These are phyloP conservation scores for Pseudocheirus occidentalis DNA, from an alignment of 2,797 vertebrate species.

Conservation along the genomic window DNA sequence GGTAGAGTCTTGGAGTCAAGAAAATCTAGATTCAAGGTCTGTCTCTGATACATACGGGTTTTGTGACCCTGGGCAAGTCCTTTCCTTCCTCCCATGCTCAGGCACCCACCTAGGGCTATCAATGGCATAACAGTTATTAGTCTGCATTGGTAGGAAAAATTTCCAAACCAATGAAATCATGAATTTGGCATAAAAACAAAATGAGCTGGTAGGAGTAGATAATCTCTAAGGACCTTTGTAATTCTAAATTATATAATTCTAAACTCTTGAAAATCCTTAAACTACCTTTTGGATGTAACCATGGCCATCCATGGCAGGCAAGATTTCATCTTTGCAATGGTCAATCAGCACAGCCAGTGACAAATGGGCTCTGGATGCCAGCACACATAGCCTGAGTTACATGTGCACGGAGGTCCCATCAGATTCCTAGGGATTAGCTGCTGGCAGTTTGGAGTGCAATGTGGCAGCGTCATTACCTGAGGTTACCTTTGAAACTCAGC, in stretches of 20 bases:
- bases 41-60: background rate
- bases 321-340: background rate
- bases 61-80: background rate
- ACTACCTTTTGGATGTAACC: background rate
- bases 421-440: background rate
- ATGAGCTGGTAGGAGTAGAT: background rate
- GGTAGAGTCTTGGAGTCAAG: background rate
- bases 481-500: constrained; percentile 9
- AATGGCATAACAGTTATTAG: background rate
- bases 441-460: background rate
- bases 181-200: background rate
- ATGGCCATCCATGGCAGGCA: background rate
- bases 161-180: background rate
- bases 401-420: background rate
- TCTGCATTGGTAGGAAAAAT: background rate
- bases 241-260: background rate
- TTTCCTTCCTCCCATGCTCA: background rate
- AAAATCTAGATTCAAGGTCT: background rate
- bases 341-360: background rate
- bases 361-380: background rate
- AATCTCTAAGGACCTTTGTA: background rate
- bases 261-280: background rate
- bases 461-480: background rate
- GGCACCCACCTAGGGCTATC: background rate
- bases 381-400: background rate